Percentiles rank a stretch among this genome's conserved stretches.
These are phyloP conservation scores for Saguinus midas DNA, from an alignment of 2,113 vertebrate species.

Conservation along the genomic window DNA sequence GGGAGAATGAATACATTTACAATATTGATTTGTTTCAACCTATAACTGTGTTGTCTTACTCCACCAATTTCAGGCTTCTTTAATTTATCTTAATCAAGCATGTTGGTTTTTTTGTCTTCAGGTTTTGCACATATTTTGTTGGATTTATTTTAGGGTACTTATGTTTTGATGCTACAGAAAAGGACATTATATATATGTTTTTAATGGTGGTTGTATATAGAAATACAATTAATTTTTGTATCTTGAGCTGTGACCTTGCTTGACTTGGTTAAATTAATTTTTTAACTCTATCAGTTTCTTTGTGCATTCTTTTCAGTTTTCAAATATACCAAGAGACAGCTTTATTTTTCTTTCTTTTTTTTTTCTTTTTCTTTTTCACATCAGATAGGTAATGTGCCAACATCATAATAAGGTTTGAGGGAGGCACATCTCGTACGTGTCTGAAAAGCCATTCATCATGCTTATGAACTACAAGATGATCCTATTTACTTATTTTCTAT, in stretches of 20 bases:
- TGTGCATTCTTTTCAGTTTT: conserved; percentile 13
- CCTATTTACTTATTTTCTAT: background rate
- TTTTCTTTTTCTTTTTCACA: too few species aligned
- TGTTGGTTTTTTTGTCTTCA: background rate
- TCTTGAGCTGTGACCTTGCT: background rate
- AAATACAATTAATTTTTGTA: background rate
- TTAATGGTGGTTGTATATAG: background rate
- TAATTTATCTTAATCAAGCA: background rate
- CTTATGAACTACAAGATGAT: too few species aligned
- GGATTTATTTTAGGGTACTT: background rate
- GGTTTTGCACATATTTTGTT: background rate
- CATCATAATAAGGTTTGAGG: too few species aligned
- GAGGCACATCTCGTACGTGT: too few species aligned
- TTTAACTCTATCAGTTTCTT: background rate
- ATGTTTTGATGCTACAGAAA: background rate
- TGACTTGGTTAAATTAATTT: background rate
- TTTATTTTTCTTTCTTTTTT: background rate
- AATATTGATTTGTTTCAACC: background rate
- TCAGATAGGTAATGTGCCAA: too few species aligned
- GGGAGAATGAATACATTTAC: background rate
- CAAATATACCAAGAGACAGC: background rate
- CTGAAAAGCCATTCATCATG: too few species aligned
- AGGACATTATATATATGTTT: background rate
- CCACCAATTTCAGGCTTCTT: background rate
- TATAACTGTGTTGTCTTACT: background rate